Conservation (phyloP, 2,797 vertebrate species). For the Sus cebifrons region DNA sequence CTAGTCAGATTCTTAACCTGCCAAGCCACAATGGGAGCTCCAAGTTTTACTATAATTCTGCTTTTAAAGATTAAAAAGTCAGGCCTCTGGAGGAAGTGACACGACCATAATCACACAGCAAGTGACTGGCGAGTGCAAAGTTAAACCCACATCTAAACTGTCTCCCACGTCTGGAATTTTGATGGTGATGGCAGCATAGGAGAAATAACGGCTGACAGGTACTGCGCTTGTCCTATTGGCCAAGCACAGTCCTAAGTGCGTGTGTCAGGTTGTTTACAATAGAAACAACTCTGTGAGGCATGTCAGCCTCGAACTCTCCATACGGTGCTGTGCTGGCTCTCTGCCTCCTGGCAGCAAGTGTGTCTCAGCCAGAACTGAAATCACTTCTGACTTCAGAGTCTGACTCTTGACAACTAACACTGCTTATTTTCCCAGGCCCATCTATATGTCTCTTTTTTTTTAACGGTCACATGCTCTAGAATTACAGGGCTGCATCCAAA, state of each 20-base stretch:
- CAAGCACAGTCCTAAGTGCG: neutral
- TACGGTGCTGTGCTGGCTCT: rapidly evolving
- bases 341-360: neutral
- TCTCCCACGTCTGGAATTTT: neutral
- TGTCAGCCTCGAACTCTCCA: neutral
- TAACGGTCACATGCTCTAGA: neutral
- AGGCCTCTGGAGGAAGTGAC: neutral
- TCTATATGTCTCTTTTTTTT: neutral
- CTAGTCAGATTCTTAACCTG: no score
- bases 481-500: neutral
- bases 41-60: neutral
- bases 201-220: no score
- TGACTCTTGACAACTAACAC: neutral
- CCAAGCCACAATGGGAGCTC: no score
- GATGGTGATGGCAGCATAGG: no score
- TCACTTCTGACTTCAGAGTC: neutral
- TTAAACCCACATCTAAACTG: neutral
- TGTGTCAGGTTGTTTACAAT: neutral
- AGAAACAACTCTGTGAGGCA: neutral
- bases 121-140: conserved; percentile 41
- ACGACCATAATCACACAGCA: neutral
- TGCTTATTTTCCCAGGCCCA: neutral
- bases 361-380: neutral
- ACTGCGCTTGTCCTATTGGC: neutral
- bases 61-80: neutral